Conservation (phyloP, 2,888 invertebrate species). For the Lycia hirtaria region DNA sequence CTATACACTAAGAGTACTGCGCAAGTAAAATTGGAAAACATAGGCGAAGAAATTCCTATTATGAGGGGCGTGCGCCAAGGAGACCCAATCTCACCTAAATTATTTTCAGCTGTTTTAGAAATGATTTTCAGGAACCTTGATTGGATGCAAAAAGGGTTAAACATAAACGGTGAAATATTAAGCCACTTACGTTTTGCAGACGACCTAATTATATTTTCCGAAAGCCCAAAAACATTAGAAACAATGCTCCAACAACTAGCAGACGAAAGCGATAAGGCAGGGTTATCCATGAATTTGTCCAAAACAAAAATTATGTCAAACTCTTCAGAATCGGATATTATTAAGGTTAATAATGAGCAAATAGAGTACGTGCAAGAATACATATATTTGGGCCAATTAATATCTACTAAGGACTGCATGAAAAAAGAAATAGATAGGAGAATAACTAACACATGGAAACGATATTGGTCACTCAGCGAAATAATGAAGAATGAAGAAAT, state of each 20-base stretch:
- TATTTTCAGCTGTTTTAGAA: not conserved
- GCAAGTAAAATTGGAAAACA: not conserved
- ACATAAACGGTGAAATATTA: not conserved
- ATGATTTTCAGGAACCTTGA: not conserved
- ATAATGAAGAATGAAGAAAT: too few relatives aligned
- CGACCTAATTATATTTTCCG: conserved; percentile 16
- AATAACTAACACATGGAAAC: conserved; percentile 30
- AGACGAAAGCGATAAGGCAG: conserved; percentile 24
- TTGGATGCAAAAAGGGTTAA: not conserved
- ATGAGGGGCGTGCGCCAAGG: not conserved
- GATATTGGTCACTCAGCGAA: conserved; percentile 29
- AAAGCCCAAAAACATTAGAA: conserved; percentile 17
- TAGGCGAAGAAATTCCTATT: not conserved
- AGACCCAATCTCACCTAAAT: not conserved
- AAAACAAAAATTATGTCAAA: conserved; percentile 33
- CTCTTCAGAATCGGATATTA: not conserved
- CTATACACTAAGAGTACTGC: not conserved
- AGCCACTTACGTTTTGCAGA: too few relatives aligned
- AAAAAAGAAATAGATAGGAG: conserved; percentile 30
- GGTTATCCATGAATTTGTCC: conserved; percentile 23
- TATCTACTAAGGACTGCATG: conserved; percentile 29
- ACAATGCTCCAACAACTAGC: conserved; percentile 23
- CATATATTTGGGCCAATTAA: conserved; percentile 30
- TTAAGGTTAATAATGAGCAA: conserved; percentile 17
- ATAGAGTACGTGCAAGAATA: conserved; percentile 35